These are phyloP conservation scores for Macroramphosus scolopax DNA, from an alignment of 2,797 vertebrate species.

Conservation along the genomic window DNA sequence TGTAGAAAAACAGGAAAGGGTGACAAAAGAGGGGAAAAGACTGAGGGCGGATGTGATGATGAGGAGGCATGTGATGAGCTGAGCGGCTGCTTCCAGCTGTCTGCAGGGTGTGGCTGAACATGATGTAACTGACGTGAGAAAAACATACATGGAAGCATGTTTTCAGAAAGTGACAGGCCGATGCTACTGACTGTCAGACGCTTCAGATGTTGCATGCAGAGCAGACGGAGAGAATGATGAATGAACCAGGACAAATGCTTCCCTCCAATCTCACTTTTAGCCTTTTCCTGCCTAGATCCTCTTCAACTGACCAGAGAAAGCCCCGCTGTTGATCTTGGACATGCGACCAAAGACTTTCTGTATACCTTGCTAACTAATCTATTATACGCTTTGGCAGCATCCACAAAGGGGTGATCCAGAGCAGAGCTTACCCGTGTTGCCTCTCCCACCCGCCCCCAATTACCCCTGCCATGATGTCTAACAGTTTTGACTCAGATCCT, in stretches of 20 bases:
- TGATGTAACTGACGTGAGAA: slow-evolving; percentile 38
- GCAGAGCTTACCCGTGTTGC: slow-evolving; percentile 12
- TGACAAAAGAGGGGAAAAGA: slow-evolving; percentile 57
- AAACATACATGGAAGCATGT: slow-evolving; percentile 13
- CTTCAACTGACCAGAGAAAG: slow-evolving; percentile 11
- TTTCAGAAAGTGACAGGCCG: slow-evolving; percentile 8
- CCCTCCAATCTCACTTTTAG: slow-evolving; percentile 5
- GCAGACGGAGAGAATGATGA: not conserved
- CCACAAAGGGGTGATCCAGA: slow-evolving; percentile 17
- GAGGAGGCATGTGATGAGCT: slow-evolving; percentile 36
- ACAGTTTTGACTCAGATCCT: slow-evolving; percentile 21
- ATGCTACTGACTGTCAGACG: not conserved
- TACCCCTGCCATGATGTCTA: slow-evolving; percentile 7
- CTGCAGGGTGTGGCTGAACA: slow-evolving; percentile 37
- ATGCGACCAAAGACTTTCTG: slow-evolving; percentile 12
- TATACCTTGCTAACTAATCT: slow-evolving; percentile 32
- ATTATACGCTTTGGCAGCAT: slow-evolving; percentile 15
- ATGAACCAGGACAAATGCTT: slow-evolving; percentile 7
- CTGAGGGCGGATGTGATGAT: slow-evolving; percentile 27
- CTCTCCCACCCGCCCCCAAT: not conserved
- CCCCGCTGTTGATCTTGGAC: slow-evolving; percentile 51
- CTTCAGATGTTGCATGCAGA: slow-evolving; percentile 5
- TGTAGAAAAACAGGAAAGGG: slow-evolving; percentile 65
- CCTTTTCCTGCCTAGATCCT: slow-evolving; percentile 5
- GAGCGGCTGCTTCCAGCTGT: slow-evolving; percentile 55